These are phyloP conservation scores for Columba janthina DNA, from an alignment of 2,113 vertebrate species.

Conservation along the genomic window DNA sequence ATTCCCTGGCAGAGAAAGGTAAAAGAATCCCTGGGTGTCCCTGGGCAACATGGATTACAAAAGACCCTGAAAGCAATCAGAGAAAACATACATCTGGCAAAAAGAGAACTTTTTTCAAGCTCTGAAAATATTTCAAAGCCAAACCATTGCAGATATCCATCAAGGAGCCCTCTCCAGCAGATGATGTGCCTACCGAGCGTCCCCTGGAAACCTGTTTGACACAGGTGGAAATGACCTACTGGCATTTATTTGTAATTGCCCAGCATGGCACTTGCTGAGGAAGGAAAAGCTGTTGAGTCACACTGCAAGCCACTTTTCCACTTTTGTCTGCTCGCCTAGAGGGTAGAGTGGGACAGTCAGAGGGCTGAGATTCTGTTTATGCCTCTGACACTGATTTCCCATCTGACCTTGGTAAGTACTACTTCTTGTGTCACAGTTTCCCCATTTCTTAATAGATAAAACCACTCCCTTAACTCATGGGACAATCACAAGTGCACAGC, in stretches of 20 bases:
- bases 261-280: slow-evolving; percentile 8
- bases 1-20: background rate
- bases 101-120: background rate
- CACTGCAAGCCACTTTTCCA: slow-evolving; percentile 19
- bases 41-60: background rate
- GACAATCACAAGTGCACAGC: background rate
- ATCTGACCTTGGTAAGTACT: background rate
- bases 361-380: slow-evolving; percentile 2
- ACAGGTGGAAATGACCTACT: slow-evolving; percentile 6
- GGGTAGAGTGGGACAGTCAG: slow-evolving; percentile 28
- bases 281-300: slow-evolving; percentile 60
- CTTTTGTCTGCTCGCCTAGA: slow-evolving; percentile 29
- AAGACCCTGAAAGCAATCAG: background rate
- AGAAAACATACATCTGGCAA: background rate
- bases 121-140: background rate
- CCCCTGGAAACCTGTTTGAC: slow-evolving; percentile 16
- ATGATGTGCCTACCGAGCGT: background rate
- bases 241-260: slow-evolving; percentile 32
- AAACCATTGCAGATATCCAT: background rate
- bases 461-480: background rate
- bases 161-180: background rate
- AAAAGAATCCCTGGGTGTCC: background rate
- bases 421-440: slow-evolving; percentile 12
- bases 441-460: background rate
- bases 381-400: background rate